Base-by-base conservation (phyloP, 2,888 invertebrate species). In the Ariolimax columbianus region DNA sequence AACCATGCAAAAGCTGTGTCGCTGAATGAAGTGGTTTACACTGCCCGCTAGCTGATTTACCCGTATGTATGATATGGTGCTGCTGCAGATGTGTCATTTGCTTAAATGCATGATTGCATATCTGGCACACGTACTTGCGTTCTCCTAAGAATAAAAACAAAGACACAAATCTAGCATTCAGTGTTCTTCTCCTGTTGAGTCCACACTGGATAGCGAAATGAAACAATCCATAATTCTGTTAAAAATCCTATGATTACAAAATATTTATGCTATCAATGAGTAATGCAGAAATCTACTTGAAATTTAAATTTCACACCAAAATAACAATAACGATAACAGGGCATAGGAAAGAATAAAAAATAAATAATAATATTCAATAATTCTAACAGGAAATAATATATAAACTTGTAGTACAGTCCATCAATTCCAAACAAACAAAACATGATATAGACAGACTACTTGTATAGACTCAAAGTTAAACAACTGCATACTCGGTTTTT, bases 71-170 rank as follows among this genome's bases (percentile, higher is more conserved):
- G 91, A 98, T 96, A 82, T 98, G 98, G 94, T 98, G 98, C 93
- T 98, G 98, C 93, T 98, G 98, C 23, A 99, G 98, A 95, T 98
- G 99, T 92, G 98, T 98, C 89, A 99, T 96, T 95, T 98, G 98
- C 94, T 99, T 99, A 95, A 99, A 99, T 94, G 98, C 96, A 89
- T 98, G 95, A 33, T 77, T 85, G 77, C 85, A 85, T 66, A 85
- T 9, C 81, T 80, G 80, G 68, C 85, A 85, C 23, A 85, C 79
- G 72, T 79, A 84, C 63, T 84, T 84, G 72, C 84, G 9, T 79
- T 84, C 84, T 72, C 84, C 98, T 84, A 83, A 23, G 59, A 73
- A 82, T 51, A 33, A 70, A 83, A 72, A 17, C 7, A 7, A 47
- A n/a, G 63, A 75, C 30, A 83, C 47, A 72, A 70, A 72, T 75